Percentiles rank a stretch among this genome's conserved stretches.
Conservation (phyloP, 2,888 invertebrate genomes). For the Eustalomyia histrio region DNA sequence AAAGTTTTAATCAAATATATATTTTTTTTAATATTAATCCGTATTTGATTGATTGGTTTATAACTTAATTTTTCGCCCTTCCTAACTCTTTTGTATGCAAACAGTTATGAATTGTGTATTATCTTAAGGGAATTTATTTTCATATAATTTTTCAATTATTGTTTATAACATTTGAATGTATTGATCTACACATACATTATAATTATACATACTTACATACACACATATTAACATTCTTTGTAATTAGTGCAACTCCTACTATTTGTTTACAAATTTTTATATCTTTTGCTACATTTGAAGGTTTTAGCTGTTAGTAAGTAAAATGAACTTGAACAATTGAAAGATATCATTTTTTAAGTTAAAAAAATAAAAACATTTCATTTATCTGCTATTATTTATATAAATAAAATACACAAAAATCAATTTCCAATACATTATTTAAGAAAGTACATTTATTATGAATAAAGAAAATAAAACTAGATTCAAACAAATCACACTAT, state of each 20-base stretch:
- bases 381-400: constrained; percentile 55
- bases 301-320: not conserved
- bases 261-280: constrained; percentile 8
- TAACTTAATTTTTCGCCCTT: not conserved
- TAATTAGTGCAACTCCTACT: constrained; percentile 25
- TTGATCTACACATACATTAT: not conserved
- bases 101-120: not conserved
- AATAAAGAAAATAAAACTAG: constrained; percentile 58
- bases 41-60: constrained; percentile 12
- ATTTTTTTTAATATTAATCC: constrained; percentile 7
- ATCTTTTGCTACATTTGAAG: constrained; percentile 16
- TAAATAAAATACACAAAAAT: constrained; percentile 30
- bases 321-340: not conserved
- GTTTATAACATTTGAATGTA: constrained; percentile 34
- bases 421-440: constrained; percentile 52
- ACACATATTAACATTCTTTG: constrained; percentile 20
- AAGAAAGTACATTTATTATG: constrained; percentile 52
- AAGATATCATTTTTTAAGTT: constrained; percentile 13
- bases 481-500: constrained; percentile 8
- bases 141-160: constrained; percentile 19
- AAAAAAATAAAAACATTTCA: constrained; percentile 20
- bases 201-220: too few species aligned
- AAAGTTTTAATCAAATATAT: constrained; percentile 19
- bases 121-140: not conserved
- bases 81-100: too few species aligned